Evolutionary conservation across 2,888 invertebrate genomes (phyloP).

Genomic region (Diploptera punctata): DNA sequence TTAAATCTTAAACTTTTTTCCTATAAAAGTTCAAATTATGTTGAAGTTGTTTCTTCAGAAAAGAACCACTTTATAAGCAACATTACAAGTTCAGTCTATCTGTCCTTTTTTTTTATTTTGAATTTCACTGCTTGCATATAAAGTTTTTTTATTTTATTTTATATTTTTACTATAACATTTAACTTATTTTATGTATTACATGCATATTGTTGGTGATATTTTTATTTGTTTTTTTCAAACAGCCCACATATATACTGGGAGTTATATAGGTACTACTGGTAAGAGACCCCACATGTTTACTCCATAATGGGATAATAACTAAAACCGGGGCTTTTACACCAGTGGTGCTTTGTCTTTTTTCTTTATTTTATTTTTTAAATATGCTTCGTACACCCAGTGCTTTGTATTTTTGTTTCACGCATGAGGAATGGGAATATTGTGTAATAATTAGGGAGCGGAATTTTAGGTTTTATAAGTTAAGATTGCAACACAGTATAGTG

Average conservation of each 20-base stretch:
- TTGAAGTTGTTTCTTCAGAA: too few species aligned
- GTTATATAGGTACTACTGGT: slow-evolving; percentile 60
- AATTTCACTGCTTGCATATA: too few species aligned
- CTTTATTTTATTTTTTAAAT: too few species aligned
- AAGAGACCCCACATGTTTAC: slow-evolving; percentile 52
- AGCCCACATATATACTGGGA: slow-evolving; percentile 60
- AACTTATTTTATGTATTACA: too few species aligned
- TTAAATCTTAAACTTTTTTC: too few species aligned
- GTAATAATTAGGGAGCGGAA: too few species aligned
- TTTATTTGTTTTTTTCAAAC: slow-evolving; percentile 53
- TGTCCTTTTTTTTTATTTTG: slow-evolving; percentile 30
- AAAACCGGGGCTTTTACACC: slow-evolving; percentile 43
- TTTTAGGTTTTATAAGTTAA: too few species aligned
- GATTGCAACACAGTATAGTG: too few species aligned
- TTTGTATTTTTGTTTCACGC: slow-evolving; percentile 19
- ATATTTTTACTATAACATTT: background rate
- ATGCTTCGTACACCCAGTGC: slow-evolving; percentile 28
- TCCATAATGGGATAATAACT: slow-evolving; percentile 27
- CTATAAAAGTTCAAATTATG: too few species aligned
- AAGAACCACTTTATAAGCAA: too few species aligned
- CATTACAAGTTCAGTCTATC: background rate
- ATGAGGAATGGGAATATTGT: slow-evolving; percentile 23
- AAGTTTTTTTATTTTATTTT: too few species aligned
- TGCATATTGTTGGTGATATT: too few species aligned
- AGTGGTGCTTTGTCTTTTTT: slow-evolving; percentile 40